phyloP scores from a whole-genome alignment of 2,797 vertebrate genomes.

The Liasis olivaceus region DNA sequence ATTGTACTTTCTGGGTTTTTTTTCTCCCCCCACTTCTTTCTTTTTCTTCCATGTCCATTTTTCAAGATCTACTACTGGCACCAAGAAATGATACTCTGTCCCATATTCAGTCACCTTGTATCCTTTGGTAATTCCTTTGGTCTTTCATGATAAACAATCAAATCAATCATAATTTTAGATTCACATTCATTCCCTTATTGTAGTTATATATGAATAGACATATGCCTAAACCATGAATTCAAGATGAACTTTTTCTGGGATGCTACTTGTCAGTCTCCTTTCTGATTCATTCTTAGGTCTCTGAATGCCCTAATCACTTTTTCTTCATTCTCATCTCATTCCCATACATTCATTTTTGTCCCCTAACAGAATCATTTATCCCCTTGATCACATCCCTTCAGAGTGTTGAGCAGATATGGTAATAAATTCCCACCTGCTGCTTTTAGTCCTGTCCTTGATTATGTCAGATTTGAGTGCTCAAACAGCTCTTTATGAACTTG shows the following conservation, averaged over 20 bases:
- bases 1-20: neutral
- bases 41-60: neutral
- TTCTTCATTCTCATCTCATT: neutral
- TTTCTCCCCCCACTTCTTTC: neutral
- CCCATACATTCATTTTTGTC: neutral
- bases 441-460: neutral
- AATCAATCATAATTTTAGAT: neutral
- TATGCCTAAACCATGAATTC: neutral
- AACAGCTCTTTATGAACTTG: neutral
- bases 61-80: neutral
- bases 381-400: neutral
- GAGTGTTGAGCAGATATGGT: neutral
- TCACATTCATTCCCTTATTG: neutral
- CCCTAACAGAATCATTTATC: neutral
- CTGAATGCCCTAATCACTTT: neutral
- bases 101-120: neutral
- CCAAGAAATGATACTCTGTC: neutral
- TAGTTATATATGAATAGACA: neutral
- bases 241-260: neutral
- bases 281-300: neutral
- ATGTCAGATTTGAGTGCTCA: neutral
- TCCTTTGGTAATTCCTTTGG: neutral
- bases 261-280: neutral
- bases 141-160: neutral
- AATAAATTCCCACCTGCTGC: neutral